phyloP scores from a whole-genome alignment of 92 coral and sea anemone species.

The Heteractis magnifica region DNA sequence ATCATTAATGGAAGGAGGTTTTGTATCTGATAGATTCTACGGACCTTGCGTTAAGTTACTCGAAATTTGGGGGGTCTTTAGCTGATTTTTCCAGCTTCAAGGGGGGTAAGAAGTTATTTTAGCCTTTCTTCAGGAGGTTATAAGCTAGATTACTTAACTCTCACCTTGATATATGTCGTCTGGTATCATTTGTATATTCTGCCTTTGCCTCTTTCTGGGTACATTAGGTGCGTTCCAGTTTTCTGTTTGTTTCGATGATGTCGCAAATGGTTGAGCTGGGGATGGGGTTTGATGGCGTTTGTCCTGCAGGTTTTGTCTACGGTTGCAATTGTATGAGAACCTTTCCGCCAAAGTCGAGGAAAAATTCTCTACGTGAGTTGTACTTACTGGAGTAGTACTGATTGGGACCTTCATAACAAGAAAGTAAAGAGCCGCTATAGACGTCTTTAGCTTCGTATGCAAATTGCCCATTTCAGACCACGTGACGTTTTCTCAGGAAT shows the following conservation, averaged over 20 bases:
- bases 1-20: no score
- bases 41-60: no score
- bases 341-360: constrained; percentile 37
- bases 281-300: background rate
- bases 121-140: no score
- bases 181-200: background rate
- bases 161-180: constrained; percentile 5
- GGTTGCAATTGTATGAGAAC: constrained; percentile 40
- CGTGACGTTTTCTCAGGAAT: no score
- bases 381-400: constrained; percentile 27
- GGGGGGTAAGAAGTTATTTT: no score
- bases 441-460: background rate
- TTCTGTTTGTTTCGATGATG: background rate
- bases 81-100: no score
- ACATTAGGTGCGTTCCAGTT: background rate
- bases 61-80: no score
- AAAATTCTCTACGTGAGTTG: constrained; percentile 10
- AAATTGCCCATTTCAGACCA: no score
- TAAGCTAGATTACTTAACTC: background rate
- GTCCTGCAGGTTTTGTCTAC: constrained; percentile 4
- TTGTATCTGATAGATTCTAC: no score
- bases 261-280: background rate
- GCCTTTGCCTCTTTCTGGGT: background rate
- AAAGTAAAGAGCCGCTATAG: background rate
- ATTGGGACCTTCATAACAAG: constrained; percentile 24